Evolutionary conservation across 2,113 vertebrate genomes (phyloP).

Genomic region (Anolis carolinensis): DNA sequence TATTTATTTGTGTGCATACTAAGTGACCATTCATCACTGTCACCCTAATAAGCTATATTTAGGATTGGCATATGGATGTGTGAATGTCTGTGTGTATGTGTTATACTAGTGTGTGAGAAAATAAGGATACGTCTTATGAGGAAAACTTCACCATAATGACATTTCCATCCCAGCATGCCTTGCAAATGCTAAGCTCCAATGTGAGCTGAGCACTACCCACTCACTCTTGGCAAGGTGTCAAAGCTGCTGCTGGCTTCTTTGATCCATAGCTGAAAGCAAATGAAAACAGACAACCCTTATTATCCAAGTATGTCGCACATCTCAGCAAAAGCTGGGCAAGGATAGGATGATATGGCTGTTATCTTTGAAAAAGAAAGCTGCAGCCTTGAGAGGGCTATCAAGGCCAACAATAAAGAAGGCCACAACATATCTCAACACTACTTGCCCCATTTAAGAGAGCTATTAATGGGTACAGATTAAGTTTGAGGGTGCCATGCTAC

Average conservation of each 20-base stretch:
- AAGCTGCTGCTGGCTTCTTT: not conserved
- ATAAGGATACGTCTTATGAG: slow-evolving; percentile 15
- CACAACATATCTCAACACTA: not conserved
- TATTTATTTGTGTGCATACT: not conserved
- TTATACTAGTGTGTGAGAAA: not conserved
- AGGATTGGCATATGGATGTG: not conserved
- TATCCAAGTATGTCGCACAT: slow-evolving; percentile 1
- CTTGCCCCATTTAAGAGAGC: not conserved
- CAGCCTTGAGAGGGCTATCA: not conserved
- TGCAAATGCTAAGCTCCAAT: not conserved
- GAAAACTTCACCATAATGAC: slow-evolving; percentile 37
- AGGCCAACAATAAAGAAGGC: not conserved
- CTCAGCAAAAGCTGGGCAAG: not conserved
- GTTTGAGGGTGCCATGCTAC: not conserved
- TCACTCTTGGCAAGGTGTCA: slow-evolving; percentile 11
- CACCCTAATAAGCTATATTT: slow-evolving; percentile 12
- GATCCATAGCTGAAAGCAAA: not conserved
- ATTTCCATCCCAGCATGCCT: not conserved
- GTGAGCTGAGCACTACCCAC: not conserved
- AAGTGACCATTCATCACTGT: not conserved
- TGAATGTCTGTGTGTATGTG: not conserved
- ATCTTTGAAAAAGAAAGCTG: not conserved
- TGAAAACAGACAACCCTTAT: slow-evolving; percentile 9
- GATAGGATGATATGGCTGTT: not conserved
- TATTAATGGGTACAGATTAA: not conserved